Evolutionary conservation across 2,797 vertebrate species (phyloP), one percentile per base, ranked within the genome.

Genomic region (Ctenochaetus hawaiiensis): DNA sequence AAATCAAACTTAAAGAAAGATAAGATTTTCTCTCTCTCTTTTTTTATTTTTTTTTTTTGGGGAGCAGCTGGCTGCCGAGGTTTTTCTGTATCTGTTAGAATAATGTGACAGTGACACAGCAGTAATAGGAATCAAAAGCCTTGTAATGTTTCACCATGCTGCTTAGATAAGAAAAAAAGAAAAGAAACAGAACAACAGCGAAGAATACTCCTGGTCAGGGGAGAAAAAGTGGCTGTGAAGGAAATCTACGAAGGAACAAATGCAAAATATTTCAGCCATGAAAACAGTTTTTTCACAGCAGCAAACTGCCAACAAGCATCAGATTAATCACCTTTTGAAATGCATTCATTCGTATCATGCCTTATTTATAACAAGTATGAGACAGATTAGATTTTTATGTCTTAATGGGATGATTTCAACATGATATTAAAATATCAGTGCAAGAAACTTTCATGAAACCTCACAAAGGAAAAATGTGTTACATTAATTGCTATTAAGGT

Each of bases 101-200:
- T 90, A 92, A 91, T 91, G 82, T 93, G 91, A 92, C 91, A 90
- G 91, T 89, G 89, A 93, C 88, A 89, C 86, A 87, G 88, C 81
- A 83, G 80, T 85, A 89, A 91, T 82, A 73, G 83, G 75, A 93
- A 91, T 91, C 82, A 93, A 86, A 92, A 84, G 74, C 75, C 81
- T 82, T 84, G 81, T 90, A 92, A 90, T 85, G 81, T 91, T 87
- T 88, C 78, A 78, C 72, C 72, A 70, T 56, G 79, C 80, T 91
- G 72, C 84, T 90, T 84, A 76, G 88, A 87, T 74, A 70, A 75
- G 73, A 18, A 6, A 54, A n/a, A 47, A 26, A 49, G 39, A 41
- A 58, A 16, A 49, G n/a, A 70, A 49, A 67, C 11, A 54, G 67
- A 75, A 76, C 62, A 71, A 77, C 67, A 49, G 63, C 4, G 30